Conservation (phyloP, 2,797 vertebrate genomes). For the Choloepus didactylus region DNA sequence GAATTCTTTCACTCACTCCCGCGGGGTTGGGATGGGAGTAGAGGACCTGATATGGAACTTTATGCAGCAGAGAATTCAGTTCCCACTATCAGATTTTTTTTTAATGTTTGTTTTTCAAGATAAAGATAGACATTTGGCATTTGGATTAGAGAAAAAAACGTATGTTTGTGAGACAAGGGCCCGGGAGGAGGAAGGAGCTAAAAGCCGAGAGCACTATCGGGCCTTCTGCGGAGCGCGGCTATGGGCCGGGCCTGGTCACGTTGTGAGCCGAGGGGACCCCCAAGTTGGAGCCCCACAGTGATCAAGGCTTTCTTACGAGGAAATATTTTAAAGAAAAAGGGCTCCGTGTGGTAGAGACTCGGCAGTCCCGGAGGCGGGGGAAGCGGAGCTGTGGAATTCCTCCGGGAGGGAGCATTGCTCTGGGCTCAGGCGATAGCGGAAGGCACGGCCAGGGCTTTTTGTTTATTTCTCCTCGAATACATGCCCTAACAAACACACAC, state of each 20-base stretch:
- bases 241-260: accelerated
- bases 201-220: neutral
- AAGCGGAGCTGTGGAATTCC: neutral
- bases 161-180: neutral
- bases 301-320: neutral
- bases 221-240: neutral
- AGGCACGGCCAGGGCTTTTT: neutral
- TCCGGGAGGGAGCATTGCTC: neutral
- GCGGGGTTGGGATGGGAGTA: neutral
- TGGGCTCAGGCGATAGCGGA: neutral
- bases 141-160: slow-evolving; percentile 19
- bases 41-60: neutral
- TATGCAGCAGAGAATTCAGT: neutral
- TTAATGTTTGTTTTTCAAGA: neutral
- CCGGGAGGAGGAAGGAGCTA: neutral
- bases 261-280: neutral
- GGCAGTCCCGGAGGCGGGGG: neutral
- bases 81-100: neutral
- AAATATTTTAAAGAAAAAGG: neutral
- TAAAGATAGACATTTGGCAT: neutral
- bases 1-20: neutral
- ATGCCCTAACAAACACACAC: neutral
- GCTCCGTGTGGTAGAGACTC: accelerated
- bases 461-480: neutral
- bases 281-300: neutral